Percentiles rank a stretch among this genome's conserved stretches.
Conservation (phyloP, 2,888 invertebrate species). For the Drosophila pullipes region DNA sequence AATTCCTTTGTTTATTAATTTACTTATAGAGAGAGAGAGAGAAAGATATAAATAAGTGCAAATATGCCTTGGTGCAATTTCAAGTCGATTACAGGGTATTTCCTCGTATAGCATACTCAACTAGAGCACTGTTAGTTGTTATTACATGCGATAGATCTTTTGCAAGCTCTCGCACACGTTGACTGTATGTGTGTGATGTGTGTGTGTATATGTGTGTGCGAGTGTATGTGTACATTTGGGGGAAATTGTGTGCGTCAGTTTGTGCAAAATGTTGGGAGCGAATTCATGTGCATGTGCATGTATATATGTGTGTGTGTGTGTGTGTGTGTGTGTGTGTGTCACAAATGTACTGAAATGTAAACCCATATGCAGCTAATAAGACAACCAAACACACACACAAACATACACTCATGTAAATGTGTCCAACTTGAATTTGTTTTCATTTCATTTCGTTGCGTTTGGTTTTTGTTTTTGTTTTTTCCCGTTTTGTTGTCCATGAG, state of each 20-base stretch:
- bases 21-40: not conserved
- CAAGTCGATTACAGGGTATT: not conserved
- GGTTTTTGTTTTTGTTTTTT: slow-evolving; percentile 7
- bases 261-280: slow-evolving; percentile 49
- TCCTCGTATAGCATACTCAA: not conserved
- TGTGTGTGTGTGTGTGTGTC: slow-evolving; percentile 13
- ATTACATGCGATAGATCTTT: slow-evolving; percentile 61
- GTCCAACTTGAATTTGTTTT: slow-evolving; percentile 68
- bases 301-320: not conserved
- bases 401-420: slow-evolving; percentile 11
- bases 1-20: too few species aligned
- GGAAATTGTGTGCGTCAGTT: slow-evolving; percentile 52
- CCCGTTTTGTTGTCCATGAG: slow-evolving; percentile 56
- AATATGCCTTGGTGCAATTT: not conserved
- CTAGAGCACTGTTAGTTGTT: slow-evolving; percentile 1
- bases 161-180: slow-evolving; percentile 44
- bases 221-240: slow-evolving; percentile 42
- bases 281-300: slow-evolving; percentile 8
- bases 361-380: slow-evolving; percentile 59
- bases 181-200: not conserved
- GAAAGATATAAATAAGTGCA: not conserved
- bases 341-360: slow-evolving; percentile 67
- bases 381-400: slow-evolving; percentile 15
- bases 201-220: slow-evolving; percentile 8
- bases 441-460: slow-evolving; percentile 50